Conservation (phyloP, 2,888 invertebrate species). For the Apamea anceps region DNA sequence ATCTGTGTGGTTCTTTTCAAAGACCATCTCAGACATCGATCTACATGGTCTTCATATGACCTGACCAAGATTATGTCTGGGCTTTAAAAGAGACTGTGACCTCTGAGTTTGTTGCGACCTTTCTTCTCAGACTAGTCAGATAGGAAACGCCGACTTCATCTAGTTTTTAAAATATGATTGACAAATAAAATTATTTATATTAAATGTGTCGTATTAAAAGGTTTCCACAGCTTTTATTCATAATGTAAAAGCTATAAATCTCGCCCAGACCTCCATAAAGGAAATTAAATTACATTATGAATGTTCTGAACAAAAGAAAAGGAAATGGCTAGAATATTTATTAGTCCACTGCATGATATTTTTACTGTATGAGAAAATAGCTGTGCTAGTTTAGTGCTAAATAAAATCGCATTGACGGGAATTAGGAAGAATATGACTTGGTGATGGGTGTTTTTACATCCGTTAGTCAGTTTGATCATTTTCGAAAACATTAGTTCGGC, state of each 20-base stretch:
- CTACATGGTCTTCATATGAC: no score
- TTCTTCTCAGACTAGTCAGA: no score
- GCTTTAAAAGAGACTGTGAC: no score
- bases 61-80: no score
- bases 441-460: neutral
- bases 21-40: no score
- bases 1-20: no score
- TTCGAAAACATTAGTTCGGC: no score
- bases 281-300: slow-evolving; percentile 47
- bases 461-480: neutral
- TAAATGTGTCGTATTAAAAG: slow-evolving; percentile 1
- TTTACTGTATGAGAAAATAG: neutral
- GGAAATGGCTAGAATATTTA: slow-evolving; percentile 13
- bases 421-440: neutral
- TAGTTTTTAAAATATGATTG: no score
- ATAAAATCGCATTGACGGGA: neutral
- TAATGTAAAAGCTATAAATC: slow-evolving; percentile 43
- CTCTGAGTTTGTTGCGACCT: no score
- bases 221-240: slow-evolving; percentile 22
- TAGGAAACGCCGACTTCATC: no score
- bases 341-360: neutral
- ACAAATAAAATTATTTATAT: neutral
- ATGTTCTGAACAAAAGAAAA: slow-evolving; percentile 42
- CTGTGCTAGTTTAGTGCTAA: neutral
- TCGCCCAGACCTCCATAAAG: neutral